Evolutionary conservation across 2,888 invertebrate species (phyloP).

Genomic region (Eledone cirrhosa): DNA sequence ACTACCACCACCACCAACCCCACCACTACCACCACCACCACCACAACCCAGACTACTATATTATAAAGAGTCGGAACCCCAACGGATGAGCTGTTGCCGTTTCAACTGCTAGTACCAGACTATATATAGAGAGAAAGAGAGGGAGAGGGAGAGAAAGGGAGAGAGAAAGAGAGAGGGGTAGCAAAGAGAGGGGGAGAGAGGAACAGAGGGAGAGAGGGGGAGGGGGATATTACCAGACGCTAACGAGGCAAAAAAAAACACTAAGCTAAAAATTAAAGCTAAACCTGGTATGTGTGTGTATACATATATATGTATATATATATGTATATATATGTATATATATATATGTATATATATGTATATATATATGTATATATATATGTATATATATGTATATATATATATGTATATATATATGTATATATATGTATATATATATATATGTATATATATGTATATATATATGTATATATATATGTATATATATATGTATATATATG

Average conservation of each 20-base stretch:
- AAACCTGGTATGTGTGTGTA: background rate
- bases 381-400: slow-evolving; percentile 17
- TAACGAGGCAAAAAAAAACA: background rate
- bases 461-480: background rate
- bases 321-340: background rate
- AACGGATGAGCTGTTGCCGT: too few relatives aligned
- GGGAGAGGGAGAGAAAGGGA: background rate
- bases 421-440: background rate
- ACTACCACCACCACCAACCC: too few relatives aligned
- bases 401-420: background rate
- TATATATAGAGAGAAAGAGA: background rate
- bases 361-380: slow-evolving; percentile 16
- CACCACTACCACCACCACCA: too few relatives aligned
- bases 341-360: slow-evolving; percentile 2
- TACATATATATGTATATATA: background rate
- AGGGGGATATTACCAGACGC: background rate
- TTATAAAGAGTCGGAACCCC: too few relatives aligned
- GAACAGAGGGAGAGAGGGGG: background rate
- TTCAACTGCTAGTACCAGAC: too few relatives aligned
- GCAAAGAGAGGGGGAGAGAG: background rate
- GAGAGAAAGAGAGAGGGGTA: background rate
- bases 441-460: slow-evolving; percentile 9
- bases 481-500: too few relatives aligned
- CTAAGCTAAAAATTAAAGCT: background rate
- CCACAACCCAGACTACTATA: too few relatives aligned